Conservation (phyloP, 2,888 invertebrate species). For the Drosophila falleni region DNA sequence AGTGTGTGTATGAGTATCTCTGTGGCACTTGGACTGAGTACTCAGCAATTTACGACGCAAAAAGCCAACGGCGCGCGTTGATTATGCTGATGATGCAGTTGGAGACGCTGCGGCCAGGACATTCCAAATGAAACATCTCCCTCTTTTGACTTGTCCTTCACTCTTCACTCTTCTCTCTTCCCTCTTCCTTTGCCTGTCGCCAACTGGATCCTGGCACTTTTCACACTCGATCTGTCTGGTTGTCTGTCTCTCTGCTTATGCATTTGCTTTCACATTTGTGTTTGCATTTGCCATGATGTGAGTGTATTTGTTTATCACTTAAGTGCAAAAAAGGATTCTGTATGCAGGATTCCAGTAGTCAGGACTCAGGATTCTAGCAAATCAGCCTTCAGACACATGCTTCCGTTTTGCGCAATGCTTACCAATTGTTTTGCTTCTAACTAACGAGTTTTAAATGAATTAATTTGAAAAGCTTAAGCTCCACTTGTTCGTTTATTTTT, state of each 20-base stretch:
- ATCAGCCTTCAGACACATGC: constrained; percentile 51
- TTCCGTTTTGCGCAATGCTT: constrained; percentile 54
- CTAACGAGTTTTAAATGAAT: constrained; percentile 80
- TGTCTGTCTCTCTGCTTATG: constrained; percentile 17
- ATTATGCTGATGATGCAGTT: constrained; percentile 79
- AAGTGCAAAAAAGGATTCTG: constrained; percentile 76
- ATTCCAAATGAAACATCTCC: constrained; percentile 19
- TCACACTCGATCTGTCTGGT: constrained; percentile 73
- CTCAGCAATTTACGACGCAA: constrained; percentile 80
- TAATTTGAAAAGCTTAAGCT: constrained; percentile 62
- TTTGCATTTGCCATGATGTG: constrained; percentile 63
- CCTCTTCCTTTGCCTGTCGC: neutral
- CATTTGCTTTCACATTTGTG: constrained; percentile 52
- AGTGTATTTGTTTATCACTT: constrained; percentile 82
- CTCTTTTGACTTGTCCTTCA: neutral
- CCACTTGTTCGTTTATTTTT: constrained; percentile 6
- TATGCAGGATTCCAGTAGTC: constrained; percentile 44
- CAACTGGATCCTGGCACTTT: constrained; percentile 71
- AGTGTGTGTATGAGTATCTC: constrained; percentile 8
- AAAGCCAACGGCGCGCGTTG: constrained; percentile 77
- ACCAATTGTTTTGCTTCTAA: constrained; percentile 35
- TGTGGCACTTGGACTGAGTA: constrained; percentile 63
- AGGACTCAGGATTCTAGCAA: constrained; percentile 50
- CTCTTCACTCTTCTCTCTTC: neutral
- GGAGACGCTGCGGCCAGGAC: constrained; percentile 53